Percentiles rank a stretch among this genome's conserved stretches.
Evolutionary conservation across 2,113 vertebrate species (phyloP).

Genomic region (Otocyon megalotis): DNA sequence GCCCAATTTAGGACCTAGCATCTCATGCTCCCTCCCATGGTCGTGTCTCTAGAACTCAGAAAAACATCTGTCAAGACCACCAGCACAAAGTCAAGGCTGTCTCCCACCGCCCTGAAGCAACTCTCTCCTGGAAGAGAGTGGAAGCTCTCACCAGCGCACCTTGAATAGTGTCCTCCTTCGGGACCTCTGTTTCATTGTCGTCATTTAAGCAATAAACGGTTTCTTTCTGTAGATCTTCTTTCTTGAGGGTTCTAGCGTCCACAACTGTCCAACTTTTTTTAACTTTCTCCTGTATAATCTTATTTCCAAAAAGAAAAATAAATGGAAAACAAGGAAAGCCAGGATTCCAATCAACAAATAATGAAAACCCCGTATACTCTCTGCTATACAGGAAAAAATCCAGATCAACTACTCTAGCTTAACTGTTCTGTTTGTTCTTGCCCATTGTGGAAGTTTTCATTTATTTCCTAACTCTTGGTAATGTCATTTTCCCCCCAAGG

Average conservation of each 20-base stretch:
- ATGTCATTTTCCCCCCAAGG: not conserved
- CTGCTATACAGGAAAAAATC: conserved; percentile 33
- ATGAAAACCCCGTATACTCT: not conserved
- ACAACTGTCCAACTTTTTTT: conserved; percentile 94
- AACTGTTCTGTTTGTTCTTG: not conserved
- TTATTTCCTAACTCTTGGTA: conserved; percentile 28
- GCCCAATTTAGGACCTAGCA: not conserved
- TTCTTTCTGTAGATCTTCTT: conserved; percentile 93
- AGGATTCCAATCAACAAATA: not conserved
- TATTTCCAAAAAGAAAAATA: conserved; percentile 65
- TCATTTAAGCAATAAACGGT: conserved; percentile 96
- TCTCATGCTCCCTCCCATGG: not conserved
- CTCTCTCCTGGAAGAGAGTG: not conserved
- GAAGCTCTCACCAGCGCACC: conserved; percentile 84
- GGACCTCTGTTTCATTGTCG: conserved; percentile 96
- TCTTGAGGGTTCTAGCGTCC: conserved; percentile 91
- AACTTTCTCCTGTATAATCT: conserved; percentile 93
- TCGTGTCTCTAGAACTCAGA: not conserved
- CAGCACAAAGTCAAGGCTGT: not conserved
- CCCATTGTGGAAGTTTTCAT: not conserved
- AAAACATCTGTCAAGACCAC: not conserved
- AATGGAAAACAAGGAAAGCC: conserved; percentile 32
- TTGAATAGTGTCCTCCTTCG: conserved; percentile 94
- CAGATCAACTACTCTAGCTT: not conserved
- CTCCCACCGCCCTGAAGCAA: not conserved